Evolutionary conservation across 2,888 invertebrate species (phyloP).

Genomic region (Rhorus exstirpatorius): DNA sequence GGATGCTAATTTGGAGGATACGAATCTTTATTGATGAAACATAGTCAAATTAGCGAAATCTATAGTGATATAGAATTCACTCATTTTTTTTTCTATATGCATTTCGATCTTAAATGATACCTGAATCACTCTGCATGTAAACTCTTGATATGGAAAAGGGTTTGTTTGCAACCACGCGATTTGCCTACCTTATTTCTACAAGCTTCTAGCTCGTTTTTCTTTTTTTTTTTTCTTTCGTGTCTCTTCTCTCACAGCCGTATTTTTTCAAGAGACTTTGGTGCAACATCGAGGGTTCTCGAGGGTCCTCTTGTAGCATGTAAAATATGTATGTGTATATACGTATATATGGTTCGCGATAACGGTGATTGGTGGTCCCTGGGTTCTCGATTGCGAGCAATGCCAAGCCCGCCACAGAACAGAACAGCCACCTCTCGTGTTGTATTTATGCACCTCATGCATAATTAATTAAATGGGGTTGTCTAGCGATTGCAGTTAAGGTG

Average conservation of each 20-base stretch:
- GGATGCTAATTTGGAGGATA: no score
- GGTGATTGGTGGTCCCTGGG: conserved; percentile 75
- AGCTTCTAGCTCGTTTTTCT: conserved; percentile 29
- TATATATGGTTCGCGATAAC: conserved; percentile 71
- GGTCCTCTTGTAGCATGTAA: conserved; percentile 40
- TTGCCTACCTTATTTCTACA: conserved; percentile 29
- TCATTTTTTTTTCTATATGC: no score
- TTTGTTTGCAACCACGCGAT: conserved; percentile 32
- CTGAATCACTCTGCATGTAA: background rate
- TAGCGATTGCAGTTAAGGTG: conserved; percentile 78
- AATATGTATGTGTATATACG: conserved; percentile 44
- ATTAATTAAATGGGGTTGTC: conserved; percentile 82
- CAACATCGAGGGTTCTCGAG: conserved; percentile 27
- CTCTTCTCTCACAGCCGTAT: conserved; percentile 10
- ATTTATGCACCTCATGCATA: conserved; percentile 78
- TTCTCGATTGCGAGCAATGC: conserved; percentile 61
- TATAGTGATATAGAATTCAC: no score
- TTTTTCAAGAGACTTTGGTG: conserved; percentile 37
- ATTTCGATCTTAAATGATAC: no score
- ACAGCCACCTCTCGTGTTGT: conserved; percentile 31
- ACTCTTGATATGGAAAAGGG: no score
- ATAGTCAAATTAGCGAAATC: no score
- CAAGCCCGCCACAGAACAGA: conserved; percentile 27
- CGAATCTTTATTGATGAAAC: no score
- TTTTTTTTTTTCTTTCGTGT: conserved; percentile 65